Conservation (phyloP, 2,888 invertebrate genomes). For the Morpho deidamia region DNA sequence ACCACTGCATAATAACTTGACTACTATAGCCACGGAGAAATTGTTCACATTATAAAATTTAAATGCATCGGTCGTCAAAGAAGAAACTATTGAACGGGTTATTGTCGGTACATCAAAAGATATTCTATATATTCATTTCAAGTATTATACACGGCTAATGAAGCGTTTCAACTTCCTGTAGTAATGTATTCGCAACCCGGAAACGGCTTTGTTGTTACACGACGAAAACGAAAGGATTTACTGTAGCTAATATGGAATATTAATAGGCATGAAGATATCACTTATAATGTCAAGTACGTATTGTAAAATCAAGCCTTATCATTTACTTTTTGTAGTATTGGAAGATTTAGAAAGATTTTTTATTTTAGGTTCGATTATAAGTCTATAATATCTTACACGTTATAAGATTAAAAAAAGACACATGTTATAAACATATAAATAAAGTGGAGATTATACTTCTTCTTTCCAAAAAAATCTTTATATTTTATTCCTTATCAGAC, state of each 20-base stretch:
- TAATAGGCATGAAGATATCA: constrained; percentile 12
- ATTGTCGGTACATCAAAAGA: constrained; percentile 55
- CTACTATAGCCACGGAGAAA: too few relatives aligned
- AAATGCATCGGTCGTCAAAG: not conserved
- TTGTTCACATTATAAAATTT: too few relatives aligned
- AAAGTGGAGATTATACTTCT: too few relatives aligned
- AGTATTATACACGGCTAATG: constrained; percentile 55
- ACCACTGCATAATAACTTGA: too few relatives aligned
- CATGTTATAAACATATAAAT: too few relatives aligned
- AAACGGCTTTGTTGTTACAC: constrained; percentile 52
- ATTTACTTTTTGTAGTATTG: too few relatives aligned
- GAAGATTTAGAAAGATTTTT: too few relatives aligned
- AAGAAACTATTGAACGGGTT: constrained; percentile 27
- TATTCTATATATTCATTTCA: constrained; percentile 40
- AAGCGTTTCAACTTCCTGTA: constrained; percentile 66
- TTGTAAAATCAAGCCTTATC: not conserved
- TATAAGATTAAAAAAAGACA: too few relatives aligned
- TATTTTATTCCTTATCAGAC: too few relatives aligned
- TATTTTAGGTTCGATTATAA: too few relatives aligned
- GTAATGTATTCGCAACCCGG: constrained; percentile 65
- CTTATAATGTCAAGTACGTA: constrained; percentile 4
- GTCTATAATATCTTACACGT: too few relatives aligned
- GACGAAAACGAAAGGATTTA: constrained; percentile 54
- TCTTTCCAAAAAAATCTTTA: too few relatives aligned
- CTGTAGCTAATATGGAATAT: constrained; percentile 22